phyloP scores from a whole-genome alignment of 2,113 vertebrate species.

The Planiliza haematocheilus region DNA sequence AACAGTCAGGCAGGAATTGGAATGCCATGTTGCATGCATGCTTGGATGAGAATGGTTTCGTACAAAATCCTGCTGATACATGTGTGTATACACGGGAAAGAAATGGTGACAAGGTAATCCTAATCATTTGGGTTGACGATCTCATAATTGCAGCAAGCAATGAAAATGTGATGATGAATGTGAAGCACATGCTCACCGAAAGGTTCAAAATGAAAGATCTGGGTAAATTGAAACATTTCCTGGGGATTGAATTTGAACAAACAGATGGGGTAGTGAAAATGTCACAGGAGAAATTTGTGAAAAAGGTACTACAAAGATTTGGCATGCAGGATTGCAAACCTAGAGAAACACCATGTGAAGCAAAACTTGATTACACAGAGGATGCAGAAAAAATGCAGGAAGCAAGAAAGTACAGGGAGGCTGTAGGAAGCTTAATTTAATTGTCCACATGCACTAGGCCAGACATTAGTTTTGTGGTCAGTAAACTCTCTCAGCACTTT shows the following conservation, averaged over 20 bases:
- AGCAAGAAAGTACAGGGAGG: background rate
- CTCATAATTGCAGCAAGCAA: constrained; percentile 3
- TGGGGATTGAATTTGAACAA: constrained; percentile 2
- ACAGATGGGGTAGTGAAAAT: too few relatives aligned
- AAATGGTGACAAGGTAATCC: background rate
- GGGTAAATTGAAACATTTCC: constrained; percentile 1
- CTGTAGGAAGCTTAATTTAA: background rate
- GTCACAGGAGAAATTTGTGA: too few relatives aligned
- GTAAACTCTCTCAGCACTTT: background rate
- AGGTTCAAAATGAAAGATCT: background rate
- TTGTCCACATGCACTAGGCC: background rate
- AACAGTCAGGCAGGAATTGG: background rate
- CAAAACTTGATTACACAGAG: background rate
- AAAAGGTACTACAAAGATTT: too few relatives aligned
- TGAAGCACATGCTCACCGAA: too few relatives aligned
- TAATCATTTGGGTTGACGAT: constrained; percentile 4
- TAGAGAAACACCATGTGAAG: too few relatives aligned
- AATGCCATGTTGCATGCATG: background rate
- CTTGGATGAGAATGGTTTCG: background rate
- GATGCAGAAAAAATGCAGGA: background rate
- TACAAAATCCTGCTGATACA: too few relatives aligned
- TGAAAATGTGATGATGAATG: background rate
- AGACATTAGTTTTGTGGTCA: too few relatives aligned
- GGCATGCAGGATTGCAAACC: too few relatives aligned
- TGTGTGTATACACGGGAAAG: background rate